Percentiles rank a stretch among this genome's conserved stretches.
Evolutionary conservation across 2,113 vertebrate genomes (phyloP).

Genomic region (Neotoma lepida): DNA sequence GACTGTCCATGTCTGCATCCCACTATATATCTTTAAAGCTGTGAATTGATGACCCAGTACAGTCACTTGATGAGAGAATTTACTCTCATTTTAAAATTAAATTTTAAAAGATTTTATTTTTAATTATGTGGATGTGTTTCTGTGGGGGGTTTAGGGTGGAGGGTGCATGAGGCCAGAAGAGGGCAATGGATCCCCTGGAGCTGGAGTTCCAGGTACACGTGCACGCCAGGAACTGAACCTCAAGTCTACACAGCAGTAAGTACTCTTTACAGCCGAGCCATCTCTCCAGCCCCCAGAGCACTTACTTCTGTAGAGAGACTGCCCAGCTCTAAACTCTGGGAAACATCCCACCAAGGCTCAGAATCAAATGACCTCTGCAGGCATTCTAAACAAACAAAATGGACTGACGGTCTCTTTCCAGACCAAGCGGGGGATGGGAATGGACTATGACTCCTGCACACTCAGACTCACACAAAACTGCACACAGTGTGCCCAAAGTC

Average conservation of each 20-base stretch:
- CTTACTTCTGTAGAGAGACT: neutral
- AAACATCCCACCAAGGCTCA: neutral
- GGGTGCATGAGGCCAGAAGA: neutral
- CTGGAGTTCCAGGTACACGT: neutral
- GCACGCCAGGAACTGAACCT: neutral
- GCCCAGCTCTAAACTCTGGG: neutral
- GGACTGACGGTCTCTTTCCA: neutral
- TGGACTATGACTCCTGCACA: neutral
- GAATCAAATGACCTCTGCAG: neutral
- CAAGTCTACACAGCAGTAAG: too few species aligned
- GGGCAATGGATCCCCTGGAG: neutral
- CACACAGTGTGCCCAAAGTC: accelerated
- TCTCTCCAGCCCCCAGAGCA: neutral
- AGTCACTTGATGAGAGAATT: neutral
- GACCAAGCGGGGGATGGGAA: accelerated
- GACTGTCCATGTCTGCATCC: neutral
- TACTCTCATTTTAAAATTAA: neutral
- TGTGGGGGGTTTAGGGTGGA: neutral
- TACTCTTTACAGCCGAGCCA: neutral
- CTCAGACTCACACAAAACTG: accelerated
- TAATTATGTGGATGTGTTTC: neutral
- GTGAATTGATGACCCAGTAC: neutral
- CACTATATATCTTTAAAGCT: neutral
- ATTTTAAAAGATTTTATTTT: neutral
- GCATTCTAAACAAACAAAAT: neutral